phyloP scores from a whole-genome alignment of 92 coral and sea anemone genomes.

The Phenganax marumi region DNA sequence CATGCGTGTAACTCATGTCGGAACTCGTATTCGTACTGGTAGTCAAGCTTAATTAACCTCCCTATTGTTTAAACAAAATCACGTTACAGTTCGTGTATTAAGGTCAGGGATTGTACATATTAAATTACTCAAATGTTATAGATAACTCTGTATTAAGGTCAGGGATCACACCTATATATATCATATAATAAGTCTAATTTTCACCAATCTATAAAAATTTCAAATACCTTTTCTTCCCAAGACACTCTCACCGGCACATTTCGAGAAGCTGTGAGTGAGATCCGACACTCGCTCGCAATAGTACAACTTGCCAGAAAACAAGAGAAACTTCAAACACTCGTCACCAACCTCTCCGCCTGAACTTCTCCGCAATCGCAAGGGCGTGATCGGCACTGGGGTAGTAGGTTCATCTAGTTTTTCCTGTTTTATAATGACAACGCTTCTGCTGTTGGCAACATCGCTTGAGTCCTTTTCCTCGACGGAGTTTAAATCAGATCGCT shows the following conservation, averaged over 20 bases:
- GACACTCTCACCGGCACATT: conserved; percentile 10
- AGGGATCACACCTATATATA: neutral
- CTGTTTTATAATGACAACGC: conserved; percentile 1
- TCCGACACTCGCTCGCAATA: conserved; percentile 22
- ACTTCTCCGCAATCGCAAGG: conserved; percentile 1
- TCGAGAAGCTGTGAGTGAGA: conserved; percentile 16
- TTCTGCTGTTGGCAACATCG: neutral
- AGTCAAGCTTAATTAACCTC: too few species aligned
- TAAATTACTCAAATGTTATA: too few species aligned
- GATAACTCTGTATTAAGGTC: neutral
- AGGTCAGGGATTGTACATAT: too few species aligned
- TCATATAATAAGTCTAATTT: neutral
- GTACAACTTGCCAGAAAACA: conserved; percentile 34
- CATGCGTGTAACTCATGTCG: too few species aligned
- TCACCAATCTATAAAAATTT: neutral
- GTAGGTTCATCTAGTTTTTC: neutral
- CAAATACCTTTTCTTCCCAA: conserved; percentile 26
- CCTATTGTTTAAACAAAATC: too few species aligned
- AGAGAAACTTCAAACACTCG: conserved; percentile 26
- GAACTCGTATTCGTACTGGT: too few species aligned
- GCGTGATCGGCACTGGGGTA: conserved; percentile 1
- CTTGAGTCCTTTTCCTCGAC: neutral
- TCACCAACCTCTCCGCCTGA: conserved; percentile 21
- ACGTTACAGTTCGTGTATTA: too few species aligned
- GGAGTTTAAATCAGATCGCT: neutral